Base-by-base conservation (phyloP, 2,888 invertebrate species). In the Tubiluchus corallicola region DNA sequence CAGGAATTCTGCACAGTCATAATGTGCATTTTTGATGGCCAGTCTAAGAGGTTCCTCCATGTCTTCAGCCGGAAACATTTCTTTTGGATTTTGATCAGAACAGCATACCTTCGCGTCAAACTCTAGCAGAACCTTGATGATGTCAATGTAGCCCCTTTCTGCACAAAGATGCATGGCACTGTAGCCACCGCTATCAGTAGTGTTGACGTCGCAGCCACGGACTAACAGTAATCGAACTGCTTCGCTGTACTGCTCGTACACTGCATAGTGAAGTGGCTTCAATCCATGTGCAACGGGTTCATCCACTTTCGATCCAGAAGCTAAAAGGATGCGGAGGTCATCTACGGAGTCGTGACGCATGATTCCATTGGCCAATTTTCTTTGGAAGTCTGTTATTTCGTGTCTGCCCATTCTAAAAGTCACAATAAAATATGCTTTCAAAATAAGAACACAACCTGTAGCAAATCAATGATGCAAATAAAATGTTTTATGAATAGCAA, bases 101-200 rank as follows among this genome's bases (percentile, higher is more conserved):
- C 81, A 82, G 61, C 82, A 79, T 18, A 85, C 79, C 49, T 76
- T 75, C 0, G 83, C 82, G 0, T 82, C 80, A 53, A 78, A 75
- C 49, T 77, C 73, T 5, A 87, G 67, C 4, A 87, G 67, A 5
- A 82, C 62, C 53, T 76, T 46, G 45, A 66, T 53, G 3, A 60
- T 55, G 29, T 58, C 58, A n/a, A 63, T 63, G 59, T 67, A 79
- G 68, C 83, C 84, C 56, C 82, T 81, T 54, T 87, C 82, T 1
- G 87, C 81, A n/a, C 83, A 81, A 9, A 90, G 70, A 66, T 90
- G 90, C 39, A 90, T 65, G 0, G 88, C 81, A 46, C 85, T 82
- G 64, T 87, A 88, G 0, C 88, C 90, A 53, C 85, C 83, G 58
- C 85, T 84, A 56, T 87, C 85, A 75, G 58, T 83, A 77, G 53